phyloP scores from a whole-genome alignment of 1,140 invertebrate species.

The Pissodes strobi region DNA sequence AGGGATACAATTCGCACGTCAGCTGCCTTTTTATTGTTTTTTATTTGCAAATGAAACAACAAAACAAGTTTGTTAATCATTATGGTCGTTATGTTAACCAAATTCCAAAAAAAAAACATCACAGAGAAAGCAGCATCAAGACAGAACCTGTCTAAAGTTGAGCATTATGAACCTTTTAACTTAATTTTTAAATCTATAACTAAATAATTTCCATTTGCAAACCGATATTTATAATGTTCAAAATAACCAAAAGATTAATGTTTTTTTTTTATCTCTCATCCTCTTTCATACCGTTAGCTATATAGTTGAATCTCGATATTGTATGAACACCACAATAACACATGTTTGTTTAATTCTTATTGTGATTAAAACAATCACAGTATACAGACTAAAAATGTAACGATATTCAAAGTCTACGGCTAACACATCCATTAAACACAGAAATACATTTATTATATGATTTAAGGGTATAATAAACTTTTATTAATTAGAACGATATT shows the following conservation, averaged over 20 bases:
- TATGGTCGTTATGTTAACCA: too few relatives aligned
- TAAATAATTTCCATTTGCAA: constrained; percentile 27
- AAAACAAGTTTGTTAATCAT: constrained; percentile 8
- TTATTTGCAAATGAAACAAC: background rate
- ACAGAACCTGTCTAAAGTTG: constrained; percentile 16
- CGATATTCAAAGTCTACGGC: constrained; percentile 48
- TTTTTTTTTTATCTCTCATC: constrained; percentile 7
- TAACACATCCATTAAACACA: constrained; percentile 53
- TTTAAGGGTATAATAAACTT: constrained; percentile 49
- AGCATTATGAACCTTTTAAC: constrained; percentile 12
- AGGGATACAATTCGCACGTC: background rate
- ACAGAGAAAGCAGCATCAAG: constrained; percentile 21
- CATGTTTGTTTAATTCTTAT: constrained; percentile 51
- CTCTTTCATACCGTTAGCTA: constrained; percentile 44
- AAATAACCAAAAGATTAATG: constrained; percentile 11
- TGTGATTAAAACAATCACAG: constrained; percentile 52
- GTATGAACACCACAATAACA: constrained; percentile 55
- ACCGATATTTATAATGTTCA: constrained; percentile 6
- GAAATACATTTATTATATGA: constrained; percentile 45
- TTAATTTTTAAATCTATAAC: constrained; percentile 11
- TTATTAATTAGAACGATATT: constrained; percentile 49
- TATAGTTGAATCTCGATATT: constrained; percentile 48
- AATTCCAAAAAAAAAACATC: constrained; percentile 9
- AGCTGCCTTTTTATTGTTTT: constrained; percentile 21
- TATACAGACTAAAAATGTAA: constrained; percentile 52